Conservation (phyloP, 92 coral and sea anemone genomes). For the Zoanthus gigantus region DNA sequence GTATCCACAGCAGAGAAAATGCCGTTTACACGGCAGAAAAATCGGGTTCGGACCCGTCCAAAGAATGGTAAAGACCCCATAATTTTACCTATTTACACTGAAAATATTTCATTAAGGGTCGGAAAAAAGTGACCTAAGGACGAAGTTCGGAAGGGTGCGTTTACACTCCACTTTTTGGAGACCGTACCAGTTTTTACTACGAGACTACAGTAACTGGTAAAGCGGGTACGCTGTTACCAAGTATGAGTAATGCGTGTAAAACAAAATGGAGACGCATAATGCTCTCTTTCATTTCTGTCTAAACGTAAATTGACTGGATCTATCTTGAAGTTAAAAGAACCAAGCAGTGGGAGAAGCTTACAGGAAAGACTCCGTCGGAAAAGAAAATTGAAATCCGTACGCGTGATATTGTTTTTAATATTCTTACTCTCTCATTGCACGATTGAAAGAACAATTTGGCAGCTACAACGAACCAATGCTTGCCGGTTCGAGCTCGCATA, state of each 20-base stretch:
- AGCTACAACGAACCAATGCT: background rate
- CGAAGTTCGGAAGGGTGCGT: background rate
- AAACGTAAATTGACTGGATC: too few species aligned
- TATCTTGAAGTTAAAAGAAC: too few species aligned
- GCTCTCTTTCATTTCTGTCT: too few species aligned
- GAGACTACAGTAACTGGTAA: background rate
- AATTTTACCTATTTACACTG: background rate
- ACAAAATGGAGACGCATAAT: too few species aligned
- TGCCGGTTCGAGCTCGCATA: background rate
- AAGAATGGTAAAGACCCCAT: too few species aligned
- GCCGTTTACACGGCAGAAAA: too few species aligned
- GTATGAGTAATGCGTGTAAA: background rate
- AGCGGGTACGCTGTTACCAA: background rate
- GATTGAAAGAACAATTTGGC: background rate
- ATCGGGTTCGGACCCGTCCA: too few species aligned
- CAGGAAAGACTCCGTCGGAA: too few species aligned
- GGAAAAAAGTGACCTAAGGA: too few species aligned
- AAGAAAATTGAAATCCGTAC: background rate
- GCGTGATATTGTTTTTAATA: background rate
- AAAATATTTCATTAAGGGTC: too few species aligned
- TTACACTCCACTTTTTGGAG: background rate
- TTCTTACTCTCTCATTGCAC: background rate
- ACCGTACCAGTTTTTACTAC: background rate
- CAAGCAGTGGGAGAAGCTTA: background rate
- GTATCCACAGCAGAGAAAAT: too few species aligned